Conservation (phyloP, 2,888 invertebrate species). For the Neoitamus cyanurus region DNA sequence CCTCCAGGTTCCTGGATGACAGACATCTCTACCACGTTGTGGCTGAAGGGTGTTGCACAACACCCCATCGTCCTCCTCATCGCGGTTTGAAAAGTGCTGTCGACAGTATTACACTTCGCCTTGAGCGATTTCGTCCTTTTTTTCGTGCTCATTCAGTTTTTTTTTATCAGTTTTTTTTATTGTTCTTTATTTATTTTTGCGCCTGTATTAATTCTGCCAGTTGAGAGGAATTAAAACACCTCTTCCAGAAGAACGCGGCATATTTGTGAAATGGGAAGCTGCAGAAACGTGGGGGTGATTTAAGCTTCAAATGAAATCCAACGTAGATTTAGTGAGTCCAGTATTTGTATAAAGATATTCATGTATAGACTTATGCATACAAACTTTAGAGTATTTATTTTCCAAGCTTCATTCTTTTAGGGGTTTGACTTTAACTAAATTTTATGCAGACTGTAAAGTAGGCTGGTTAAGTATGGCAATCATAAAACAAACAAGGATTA, state of each 20-base stretch:
- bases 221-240: conserved; percentile 21
- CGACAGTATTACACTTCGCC: conserved; percentile 29
- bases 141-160: neutral
- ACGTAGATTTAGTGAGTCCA: neutral
- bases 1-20: conserved; percentile 12
- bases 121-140: conserved; percentile 12
- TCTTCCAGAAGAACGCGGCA: neutral
- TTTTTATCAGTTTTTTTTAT: conserved; percentile 7
- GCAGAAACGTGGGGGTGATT: neutral
- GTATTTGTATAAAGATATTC: neutral
- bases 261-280: neutral
- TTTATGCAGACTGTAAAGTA: too few species aligned
- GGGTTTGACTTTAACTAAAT: too few species aligned
- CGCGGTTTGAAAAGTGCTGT: conserved; percentile 14
- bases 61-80: neutral
- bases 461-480: too few species aligned
- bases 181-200: conserved; percentile 18
- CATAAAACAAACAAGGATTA: too few species aligned
- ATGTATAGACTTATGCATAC: too few species aligned
- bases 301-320: neutral
- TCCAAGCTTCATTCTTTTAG: too few species aligned
- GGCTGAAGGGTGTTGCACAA: neutral
- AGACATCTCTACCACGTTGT: neutral
- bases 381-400: too few species aligned
- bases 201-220: neutral